These are phyloP conservation scores for Lathronympha strigana DNA, from an alignment of 2,888 invertebrate genomes.

Conservation along the genomic window DNA sequence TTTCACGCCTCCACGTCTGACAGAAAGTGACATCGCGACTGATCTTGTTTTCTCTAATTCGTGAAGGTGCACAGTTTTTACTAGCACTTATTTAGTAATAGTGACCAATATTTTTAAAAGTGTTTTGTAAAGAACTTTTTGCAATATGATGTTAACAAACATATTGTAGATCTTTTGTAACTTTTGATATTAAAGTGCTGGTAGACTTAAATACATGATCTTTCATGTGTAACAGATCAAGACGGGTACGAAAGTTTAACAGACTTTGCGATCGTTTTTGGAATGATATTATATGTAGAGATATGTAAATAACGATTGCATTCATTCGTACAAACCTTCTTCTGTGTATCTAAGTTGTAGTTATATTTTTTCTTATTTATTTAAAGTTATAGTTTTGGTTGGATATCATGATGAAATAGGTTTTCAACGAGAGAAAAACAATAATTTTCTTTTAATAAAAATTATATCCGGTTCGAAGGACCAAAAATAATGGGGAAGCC, in stretches of 20 bases:
- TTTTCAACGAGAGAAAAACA: slow-evolving; percentile 11
- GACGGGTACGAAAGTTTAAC: slow-evolving; percentile 75
- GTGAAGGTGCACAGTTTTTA: slow-evolving; percentile 62
- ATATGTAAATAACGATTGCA: slow-evolving; percentile 65
- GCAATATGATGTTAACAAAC: slow-evolving; percentile 68
- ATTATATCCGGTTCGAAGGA: slow-evolving; percentile 40
- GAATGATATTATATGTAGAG: slow-evolving; percentile 53
- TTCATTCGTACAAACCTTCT: slow-evolving; percentile 79
- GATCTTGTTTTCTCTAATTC: slow-evolving; percentile 78
- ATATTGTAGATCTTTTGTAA: slow-evolving; percentile 80
- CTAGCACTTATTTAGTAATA: slow-evolving; percentile 75
- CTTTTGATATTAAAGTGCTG: slow-evolving; percentile 83
- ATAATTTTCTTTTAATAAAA: slow-evolving; percentile 3
- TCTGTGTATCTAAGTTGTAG: slow-evolving; percentile 78
- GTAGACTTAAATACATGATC: slow-evolving; percentile 67
- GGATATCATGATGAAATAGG: slow-evolving; percentile 54
- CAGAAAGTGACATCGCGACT: slow-evolving; percentile 70
- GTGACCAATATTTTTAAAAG: slow-evolving; percentile 66
- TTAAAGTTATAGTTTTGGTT: slow-evolving; percentile 76
- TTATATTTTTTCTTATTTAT: slow-evolving; percentile 81
- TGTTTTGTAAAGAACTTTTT: slow-evolving; percentile 76
- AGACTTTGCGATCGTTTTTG: slow-evolving; percentile 69
- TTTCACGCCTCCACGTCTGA: slow-evolving; percentile 72
- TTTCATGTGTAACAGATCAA: slow-evolving; percentile 63
- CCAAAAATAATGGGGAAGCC: too few relatives aligned